Conservation (phyloP, 2,888 invertebrate genomes). For the Rhaphigaster nebulosa region DNA sequence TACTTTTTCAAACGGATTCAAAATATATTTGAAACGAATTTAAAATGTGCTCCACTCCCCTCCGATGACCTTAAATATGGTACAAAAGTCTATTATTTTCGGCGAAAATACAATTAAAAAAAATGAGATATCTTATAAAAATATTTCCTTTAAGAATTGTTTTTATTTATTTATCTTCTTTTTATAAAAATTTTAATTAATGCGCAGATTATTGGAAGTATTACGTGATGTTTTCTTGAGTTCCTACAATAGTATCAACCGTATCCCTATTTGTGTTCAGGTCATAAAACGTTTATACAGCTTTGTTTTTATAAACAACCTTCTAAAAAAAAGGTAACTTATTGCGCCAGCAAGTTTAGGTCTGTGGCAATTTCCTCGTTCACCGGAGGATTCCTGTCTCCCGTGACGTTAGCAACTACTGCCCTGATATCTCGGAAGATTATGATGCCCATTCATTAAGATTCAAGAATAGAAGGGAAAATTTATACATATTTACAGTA, state of each 20-base stretch:
- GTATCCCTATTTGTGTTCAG: background rate
- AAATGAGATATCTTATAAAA: too few relatives aligned
- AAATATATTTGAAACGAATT: too few relatives aligned
- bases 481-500: background rate
- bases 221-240: background rate
- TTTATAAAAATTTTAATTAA: too few relatives aligned
- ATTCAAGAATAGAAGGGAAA: background rate
- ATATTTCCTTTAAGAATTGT: too few relatives aligned
- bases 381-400: background rate
- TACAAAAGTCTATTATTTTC: too few relatives aligned
- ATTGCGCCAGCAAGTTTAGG: background rate
- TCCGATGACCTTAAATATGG: too few relatives aligned
- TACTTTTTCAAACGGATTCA: too few relatives aligned
- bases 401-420: background rate
- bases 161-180: too few relatives aligned
- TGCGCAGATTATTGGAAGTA: too few relatives aligned
- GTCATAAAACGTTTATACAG: background rate
- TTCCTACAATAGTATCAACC: background rate
- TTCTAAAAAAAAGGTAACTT: background rate
- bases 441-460: background rate
- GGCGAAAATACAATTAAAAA: too few relatives aligned
- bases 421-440: background rate
- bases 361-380: background rate
- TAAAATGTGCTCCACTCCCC: too few relatives aligned
- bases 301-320: slow-evolving; percentile 30